Base-by-base conservation (phyloP, 2,888 invertebrate genomes). In the Balanococcus diminutus region DNA sequence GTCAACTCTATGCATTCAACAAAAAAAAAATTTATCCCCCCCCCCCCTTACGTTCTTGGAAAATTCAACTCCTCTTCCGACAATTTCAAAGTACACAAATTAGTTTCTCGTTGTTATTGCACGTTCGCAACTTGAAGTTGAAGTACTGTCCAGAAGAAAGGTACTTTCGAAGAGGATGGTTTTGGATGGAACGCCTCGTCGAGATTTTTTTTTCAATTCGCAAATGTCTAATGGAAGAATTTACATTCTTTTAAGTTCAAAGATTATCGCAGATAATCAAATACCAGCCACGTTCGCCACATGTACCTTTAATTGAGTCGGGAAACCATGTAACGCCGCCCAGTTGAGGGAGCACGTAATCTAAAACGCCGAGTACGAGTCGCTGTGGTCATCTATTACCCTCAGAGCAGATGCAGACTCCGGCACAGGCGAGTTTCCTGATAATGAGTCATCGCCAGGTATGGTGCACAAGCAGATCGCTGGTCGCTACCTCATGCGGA, bases 231-330 rank as follows among this genome's bases (percentile, higher is more conserved):
- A 61, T 61, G 61, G 72, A 22, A 72, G 28, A 72, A 14, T 4
- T 2, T 31, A 32, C n/a, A 72, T 72, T 72, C 72, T 32, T 72
- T 2, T 14, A 72, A 72, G 72, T 72, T 72, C 72, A 72, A 72
- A 72, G 72, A 72, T 72, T 72, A 72, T 72, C 72, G 25, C 28
- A 72, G 25, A 31, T 72, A 32, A 72, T 72, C 72, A 72, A 72
- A 28, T 72, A 72, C 61, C 61, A 61, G 61, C 61, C 61, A 32
- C 72, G 28, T 32, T 72, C 28, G 32, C 72, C 32, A 28, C 28
- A 72, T 32, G 72, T 72, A 72, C 32, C 72, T 72, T 72, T 31
- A 28, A 32, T 72, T 72, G 28, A 72, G 32, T 32, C 28, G 11
- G 6, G 72, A 16, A 31, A 72, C 19, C 25, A 61, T 25, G 61